phyloP scores from a whole-genome alignment of 2,797 vertebrate species.

The Dryobates pubescens region DNA sequence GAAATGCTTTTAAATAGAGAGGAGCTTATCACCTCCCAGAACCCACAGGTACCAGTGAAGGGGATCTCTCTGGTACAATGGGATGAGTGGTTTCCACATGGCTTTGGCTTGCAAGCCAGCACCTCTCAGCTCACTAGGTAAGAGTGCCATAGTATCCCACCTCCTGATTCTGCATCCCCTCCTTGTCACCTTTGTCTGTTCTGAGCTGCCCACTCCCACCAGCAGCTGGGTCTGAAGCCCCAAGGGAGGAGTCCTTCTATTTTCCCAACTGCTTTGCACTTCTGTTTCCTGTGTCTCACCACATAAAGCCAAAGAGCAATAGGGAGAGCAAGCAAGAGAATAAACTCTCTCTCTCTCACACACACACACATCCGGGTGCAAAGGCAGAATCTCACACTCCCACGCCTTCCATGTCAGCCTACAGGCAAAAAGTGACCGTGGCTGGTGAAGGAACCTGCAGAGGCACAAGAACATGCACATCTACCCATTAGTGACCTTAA shows the following conservation, averaged over 20 bases:
- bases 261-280: neutral
- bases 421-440: neutral
- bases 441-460: neutral
- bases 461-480: neutral
- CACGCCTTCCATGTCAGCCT: neutral
- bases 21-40: neutral
- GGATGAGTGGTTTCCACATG: neutral
- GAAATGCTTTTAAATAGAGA: neutral
- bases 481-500: too few species aligned
- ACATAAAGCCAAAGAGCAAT: neutral
- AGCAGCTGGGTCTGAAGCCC: too few species aligned
- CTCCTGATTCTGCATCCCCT: neutral
- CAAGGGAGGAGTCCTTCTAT: neutral
- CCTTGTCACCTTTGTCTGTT: too few species aligned
- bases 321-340: neutral
- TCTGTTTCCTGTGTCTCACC: neutral
- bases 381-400: neutral
- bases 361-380: neutral
- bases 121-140: fast-evolving
- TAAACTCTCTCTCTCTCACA: neutral
- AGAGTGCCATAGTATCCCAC: too few species aligned
- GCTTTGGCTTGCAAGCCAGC: neutral
- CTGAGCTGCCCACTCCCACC: neutral
- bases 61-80: fast-evolving
- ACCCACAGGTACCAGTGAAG: neutral